These are phyloP conservation scores for Lanistes nyassanus DNA, from an alignment of 1,140 invertebrate species.

Conservation along the genomic window DNA sequence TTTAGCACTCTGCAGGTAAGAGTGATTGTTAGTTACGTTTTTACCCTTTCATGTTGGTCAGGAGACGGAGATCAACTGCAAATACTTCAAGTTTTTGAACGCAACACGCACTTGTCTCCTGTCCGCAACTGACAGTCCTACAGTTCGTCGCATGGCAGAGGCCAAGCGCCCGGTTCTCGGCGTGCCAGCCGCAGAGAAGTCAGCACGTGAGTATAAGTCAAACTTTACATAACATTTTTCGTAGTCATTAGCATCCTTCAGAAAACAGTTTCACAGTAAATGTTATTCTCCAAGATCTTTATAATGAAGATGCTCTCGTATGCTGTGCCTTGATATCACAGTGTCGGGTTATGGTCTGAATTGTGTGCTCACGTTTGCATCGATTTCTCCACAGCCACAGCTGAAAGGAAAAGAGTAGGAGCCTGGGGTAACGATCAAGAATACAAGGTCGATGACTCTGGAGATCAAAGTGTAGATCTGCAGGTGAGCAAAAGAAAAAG, in stretches of 20 bases:
- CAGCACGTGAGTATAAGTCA: neutral
- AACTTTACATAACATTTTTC: neutral
- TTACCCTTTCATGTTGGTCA: neutral
- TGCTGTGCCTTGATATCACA: neutral
- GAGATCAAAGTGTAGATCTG: conserved; percentile 11
- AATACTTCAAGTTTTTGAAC: conserved; percentile 23
- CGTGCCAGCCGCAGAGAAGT: neutral
- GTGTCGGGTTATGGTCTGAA: neutral
- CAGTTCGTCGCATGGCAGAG: neutral
- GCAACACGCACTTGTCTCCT: conserved; percentile 4
- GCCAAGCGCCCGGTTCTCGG: neutral
- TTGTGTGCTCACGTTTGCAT: neutral
- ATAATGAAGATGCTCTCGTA: neutral
- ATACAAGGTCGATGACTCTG: conserved; percentile 8
- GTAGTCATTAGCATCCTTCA: no score
- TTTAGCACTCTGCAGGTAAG: neutral
- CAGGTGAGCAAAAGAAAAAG: conserved; percentile 7
- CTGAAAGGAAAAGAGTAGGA: neutral
- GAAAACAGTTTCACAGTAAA: neutral
- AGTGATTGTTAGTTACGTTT: neutral
- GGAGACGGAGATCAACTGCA: conserved; percentile 15
- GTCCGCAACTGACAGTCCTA: conserved; percentile 7
- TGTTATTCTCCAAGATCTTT: neutral
- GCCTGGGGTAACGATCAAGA: conserved; percentile 5
- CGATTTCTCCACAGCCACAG: neutral